Evolutionary conservation across 1,140 invertebrate genomes (phyloP).

Genomic region (Drosophila sturtevanti): DNA sequence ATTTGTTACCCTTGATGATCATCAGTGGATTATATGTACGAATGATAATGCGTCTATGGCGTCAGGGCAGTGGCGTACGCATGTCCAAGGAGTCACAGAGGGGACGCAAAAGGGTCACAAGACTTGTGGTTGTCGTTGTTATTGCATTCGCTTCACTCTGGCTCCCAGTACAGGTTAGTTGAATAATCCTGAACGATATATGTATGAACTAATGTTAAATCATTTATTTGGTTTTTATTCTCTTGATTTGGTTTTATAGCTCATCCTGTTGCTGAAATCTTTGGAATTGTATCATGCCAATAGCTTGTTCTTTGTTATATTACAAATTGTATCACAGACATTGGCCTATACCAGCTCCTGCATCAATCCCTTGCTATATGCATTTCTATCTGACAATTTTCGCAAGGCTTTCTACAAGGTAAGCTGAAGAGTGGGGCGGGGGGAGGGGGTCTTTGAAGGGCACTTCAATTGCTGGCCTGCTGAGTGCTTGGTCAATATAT

Average conservation of each 20-base stretch:
- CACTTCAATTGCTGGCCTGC: constrained; percentile 25
- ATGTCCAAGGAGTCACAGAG: constrained; percentile 87
- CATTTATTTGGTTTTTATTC: background rate
- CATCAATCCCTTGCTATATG: constrained; percentile 94
- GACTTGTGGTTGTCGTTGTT: constrained; percentile 96
- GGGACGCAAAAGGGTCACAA: constrained; percentile 94
- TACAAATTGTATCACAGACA: constrained; percentile 93
- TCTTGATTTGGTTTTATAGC: constrained; percentile 83
- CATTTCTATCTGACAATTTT: constrained; percentile 82
- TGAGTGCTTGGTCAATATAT: constrained; percentile 61
- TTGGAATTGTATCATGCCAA: constrained; percentile 87
- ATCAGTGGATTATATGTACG: constrained; percentile 95
- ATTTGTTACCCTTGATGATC: constrained; percentile 91
- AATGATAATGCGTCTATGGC: constrained; percentile 95
- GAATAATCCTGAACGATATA: too few species aligned
- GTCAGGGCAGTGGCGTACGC: constrained; percentile 88
- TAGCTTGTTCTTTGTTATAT: constrained; percentile 84
- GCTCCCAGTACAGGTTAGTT: constrained; percentile 94
- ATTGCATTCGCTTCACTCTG: constrained; percentile 97
- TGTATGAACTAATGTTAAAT: background rate
- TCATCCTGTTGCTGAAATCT: constrained; percentile 91
- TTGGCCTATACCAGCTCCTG: constrained; percentile 97
- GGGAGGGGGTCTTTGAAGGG: constrained; percentile 10
- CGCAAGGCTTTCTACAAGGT: constrained; percentile 82
- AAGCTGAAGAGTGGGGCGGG: constrained; percentile 26